Evolutionary conservation across 1,140 invertebrate genomes (phyloP).

Genomic region (Cotesia glomerata): DNA sequence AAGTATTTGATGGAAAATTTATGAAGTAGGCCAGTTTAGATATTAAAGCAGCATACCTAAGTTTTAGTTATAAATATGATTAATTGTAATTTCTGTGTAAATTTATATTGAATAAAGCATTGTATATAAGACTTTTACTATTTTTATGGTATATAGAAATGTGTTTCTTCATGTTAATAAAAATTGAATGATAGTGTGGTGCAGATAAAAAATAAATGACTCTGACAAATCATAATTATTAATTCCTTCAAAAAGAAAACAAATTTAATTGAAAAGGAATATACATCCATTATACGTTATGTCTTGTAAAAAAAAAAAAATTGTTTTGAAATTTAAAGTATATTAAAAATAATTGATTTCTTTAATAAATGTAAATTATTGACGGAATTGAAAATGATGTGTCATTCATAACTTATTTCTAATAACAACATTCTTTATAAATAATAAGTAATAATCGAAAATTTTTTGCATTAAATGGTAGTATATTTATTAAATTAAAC

Average conservation of each 20-base stretch:
- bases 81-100: background rate
- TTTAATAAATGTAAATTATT: too few relatives aligned
- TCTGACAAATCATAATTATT: background rate
- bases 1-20: background rate
- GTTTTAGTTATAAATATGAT: background rate
- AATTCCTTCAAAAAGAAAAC: background rate
- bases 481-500: too few relatives aligned
- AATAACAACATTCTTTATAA: too few relatives aligned
- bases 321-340: too few relatives aligned
- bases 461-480: too few relatives aligned
- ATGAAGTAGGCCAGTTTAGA: background rate
- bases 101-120: background rate
- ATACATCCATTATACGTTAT: too few relatives aligned
- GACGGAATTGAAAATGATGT: too few relatives aligned
- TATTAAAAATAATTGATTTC: too few relatives aligned
- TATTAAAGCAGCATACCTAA: background rate
- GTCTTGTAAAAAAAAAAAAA: too few relatives aligned
- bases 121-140: background rate
- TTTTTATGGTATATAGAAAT: background rate
- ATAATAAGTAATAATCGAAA: too few relatives aligned
- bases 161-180: background rate
- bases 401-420: too few relatives aligned
- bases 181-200: conserved; percentile 43
- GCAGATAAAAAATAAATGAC: background rate
- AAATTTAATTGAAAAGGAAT: background rate